Base-by-base conservation (phyloP, 2,113 vertebrate genomes). In the Dipodomys ordii region DNA sequence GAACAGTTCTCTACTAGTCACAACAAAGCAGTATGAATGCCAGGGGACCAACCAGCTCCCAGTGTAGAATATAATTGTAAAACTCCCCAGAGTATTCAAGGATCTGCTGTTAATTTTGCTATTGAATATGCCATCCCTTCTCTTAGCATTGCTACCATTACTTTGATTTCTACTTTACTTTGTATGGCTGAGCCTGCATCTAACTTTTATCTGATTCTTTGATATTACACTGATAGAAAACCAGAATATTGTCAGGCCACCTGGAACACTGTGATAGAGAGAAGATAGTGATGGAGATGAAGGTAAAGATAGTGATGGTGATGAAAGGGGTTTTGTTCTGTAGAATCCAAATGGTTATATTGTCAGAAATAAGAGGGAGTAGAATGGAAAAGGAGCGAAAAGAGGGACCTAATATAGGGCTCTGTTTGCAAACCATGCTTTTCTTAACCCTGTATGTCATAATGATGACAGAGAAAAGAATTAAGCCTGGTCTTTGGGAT, bases 141-240 rank as follows among this genome's bases (percentile, higher is more conserved):
- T 94, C 77, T 81, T 83, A 27, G 3, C 67, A 64, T 35, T 78
- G 60, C n/a, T 90, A 46, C 35, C 30, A 3, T 92, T 83, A 89
- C 7, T 92, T 1, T 30, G 32, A 74, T 44, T 90, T 39, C 32
- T 83, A 80, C 60, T 88, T 93, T 73, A 44, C 39, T 57, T 76
- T 77, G 46, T 30, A 69, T 92, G 20, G 67, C 9, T 77, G 32
- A 95, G 16, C 19, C 67, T 83, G 60, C 88, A 80, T 39, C 15
- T 93, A 79, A 82, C 67, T 28, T 87, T 78, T 91, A 57, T 64
- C 32, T 95, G 13, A 4, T 88, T 88, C 28, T 91, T 28, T 25
- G 18, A 71, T 44, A 92, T 90, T 87, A 72, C 77, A 67, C 46
- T 69, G 62, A 16, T 82, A 53, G 23, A 78, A 19, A 53, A 7